phyloP scores from a whole-genome alignment of 2,113 vertebrate genomes.

The Deroptyus accipitrinus region DNA sequence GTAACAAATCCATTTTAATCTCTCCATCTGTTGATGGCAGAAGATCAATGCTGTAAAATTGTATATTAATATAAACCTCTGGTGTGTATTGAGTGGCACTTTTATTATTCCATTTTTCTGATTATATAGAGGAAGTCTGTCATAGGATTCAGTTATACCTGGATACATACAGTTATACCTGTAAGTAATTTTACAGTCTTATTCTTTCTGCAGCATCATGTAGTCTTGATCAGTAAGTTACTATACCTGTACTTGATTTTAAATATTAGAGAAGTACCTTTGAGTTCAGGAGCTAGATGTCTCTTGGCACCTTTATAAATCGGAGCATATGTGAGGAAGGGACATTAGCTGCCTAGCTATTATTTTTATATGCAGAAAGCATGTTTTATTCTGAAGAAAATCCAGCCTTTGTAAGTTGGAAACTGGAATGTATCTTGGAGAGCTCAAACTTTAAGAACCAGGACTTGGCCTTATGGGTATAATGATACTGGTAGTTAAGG shows the following conservation, averaged over 20 bases:
- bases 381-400: background rate
- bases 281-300: background rate
- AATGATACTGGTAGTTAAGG: background rate
- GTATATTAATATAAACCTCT: background rate
- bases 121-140: background rate
- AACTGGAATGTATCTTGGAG: background rate
- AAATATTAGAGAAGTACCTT: background rate
- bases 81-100: background rate
- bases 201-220: background rate
- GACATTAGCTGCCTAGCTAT: background rate
- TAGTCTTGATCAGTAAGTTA: background rate
- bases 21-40: slow-evolving; percentile 45
- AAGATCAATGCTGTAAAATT: slow-evolving; percentile 27
- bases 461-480: background rate
- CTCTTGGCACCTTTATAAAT: background rate
- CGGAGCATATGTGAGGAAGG: background rate
- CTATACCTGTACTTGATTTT: background rate
- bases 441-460: background rate
- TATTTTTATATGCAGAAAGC: background rate
- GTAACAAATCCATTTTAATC: slow-evolving; percentile 15
- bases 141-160: background rate
- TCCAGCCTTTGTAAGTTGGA: background rate
- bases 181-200: background rate
- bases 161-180: background rate
- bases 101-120: background rate